Percentiles rank a stretch among this genome's conserved stretches.
Evolutionary conservation across 2,113 vertebrate species (phyloP).

Genomic region (Gavia stellata): DNA sequence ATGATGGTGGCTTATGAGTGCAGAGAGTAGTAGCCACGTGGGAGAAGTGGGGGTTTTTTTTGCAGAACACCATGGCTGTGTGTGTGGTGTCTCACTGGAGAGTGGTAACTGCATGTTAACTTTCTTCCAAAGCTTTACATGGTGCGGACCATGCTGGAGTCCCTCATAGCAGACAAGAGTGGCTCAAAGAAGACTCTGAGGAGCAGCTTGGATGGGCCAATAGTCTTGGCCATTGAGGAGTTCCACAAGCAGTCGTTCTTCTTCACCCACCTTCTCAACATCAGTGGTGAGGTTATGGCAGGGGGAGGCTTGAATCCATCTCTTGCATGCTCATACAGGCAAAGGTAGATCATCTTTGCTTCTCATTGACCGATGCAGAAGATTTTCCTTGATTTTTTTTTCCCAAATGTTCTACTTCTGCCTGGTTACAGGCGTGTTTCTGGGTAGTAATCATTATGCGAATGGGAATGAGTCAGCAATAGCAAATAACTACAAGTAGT

Average conservation of each 20-base stretch:
- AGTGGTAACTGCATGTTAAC: background rate
- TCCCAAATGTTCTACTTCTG: background rate
- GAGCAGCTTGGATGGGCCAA: constrained; percentile 94
- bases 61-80: background rate
- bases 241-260: constrained; percentile 99
- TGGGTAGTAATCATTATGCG: background rate
- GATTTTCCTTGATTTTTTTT: background rate
- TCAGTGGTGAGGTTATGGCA: constrained; percentile 82
- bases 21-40: background rate
- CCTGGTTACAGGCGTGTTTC: background rate
- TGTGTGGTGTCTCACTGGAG: background rate
- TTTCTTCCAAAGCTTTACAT: constrained; percentile 87
- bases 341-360: background rate
- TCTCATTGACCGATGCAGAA: background rate
- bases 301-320: background rate
- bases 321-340: background rate
- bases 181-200: constrained; percentile 97
- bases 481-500: background rate
- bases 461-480: background rate
- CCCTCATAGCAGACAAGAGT: constrained; percentile 96
- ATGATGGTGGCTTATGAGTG: background rate
- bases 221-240: constrained; percentile 95
- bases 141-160: constrained; percentile 98
- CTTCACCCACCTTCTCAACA: constrained; percentile 97
- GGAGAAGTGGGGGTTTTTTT: background rate